Conservation (phyloP, 2,888 invertebrate species). For the Meiosimyza decipiens region DNA sequence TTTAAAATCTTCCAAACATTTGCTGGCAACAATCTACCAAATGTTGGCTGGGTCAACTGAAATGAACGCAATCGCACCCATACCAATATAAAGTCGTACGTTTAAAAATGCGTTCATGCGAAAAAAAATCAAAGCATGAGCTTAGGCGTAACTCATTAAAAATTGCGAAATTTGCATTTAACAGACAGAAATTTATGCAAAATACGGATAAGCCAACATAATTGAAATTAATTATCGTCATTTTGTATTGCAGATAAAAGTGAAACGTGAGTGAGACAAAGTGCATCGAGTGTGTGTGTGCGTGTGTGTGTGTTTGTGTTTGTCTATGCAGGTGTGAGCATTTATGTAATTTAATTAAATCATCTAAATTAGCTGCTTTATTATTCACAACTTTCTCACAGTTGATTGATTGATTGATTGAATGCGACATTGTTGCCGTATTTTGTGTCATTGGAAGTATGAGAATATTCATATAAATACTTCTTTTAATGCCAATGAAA, state of each 20-base stretch:
- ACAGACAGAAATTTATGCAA: constrained; percentile 46
- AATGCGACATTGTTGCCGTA: not conserved
- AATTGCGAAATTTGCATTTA: constrained; percentile 17
- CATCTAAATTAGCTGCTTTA: constrained; percentile 44
- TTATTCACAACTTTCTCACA: constrained; percentile 33
- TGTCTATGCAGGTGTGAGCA: constrained; percentile 18
- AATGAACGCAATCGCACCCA: not conserved
- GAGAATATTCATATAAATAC: no score
- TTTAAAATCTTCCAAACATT: no score
- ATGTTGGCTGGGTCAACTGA: not conserved
- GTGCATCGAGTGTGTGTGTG: constrained; percentile 2
- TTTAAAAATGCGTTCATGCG: constrained; percentile 9
- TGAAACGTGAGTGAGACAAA: not conserved
- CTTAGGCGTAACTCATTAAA: constrained; percentile 29
- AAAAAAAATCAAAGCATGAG: not conserved
- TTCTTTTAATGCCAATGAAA: no score
- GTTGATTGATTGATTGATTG: constrained; percentile 43
- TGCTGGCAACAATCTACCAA: constrained; percentile 5
- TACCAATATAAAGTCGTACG: not conserved
- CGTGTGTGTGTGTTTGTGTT: constrained; percentile 1
- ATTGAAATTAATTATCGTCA: constrained; percentile 52
- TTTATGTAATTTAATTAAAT: constrained; percentile 51
- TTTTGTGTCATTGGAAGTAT: not conserved
- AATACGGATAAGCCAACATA: constrained; percentile 49
- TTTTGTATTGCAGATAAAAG: constrained; percentile 28